Base-by-base conservation (phyloP, 1,140 invertebrate genomes). In the Pseudomyrmex pallidus region DNA sequence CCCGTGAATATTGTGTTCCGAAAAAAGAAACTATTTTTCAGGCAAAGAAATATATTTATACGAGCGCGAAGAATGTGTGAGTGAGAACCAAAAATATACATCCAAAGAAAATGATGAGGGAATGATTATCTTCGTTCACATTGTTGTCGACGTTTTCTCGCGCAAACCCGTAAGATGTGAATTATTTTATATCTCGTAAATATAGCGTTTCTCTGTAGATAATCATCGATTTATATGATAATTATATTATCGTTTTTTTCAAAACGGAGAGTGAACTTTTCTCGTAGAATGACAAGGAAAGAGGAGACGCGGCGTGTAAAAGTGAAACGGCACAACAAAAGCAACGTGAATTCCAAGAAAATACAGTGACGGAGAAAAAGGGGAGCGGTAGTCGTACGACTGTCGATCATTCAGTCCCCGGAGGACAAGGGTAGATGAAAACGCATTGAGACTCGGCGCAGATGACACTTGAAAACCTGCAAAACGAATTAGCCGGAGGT, bases 381-480 rank as follows among this genome's bases (percentile, higher is more conserved):
- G 61, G 77, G 74, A 80, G 57, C 48, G 82, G 67, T 77, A 59
- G 85, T 8, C 20, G 80, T 56, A 76, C 52, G 86, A 85, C 35
- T 62, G 57, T 87, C 88, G 72, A 76, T 82, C 48, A 85, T 66
- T 74, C 85, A 50, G 80, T 85, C 59, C 59, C 56, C 66, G 17
- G 25, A 77, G 61, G 64, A 72, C 64, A 70, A 78, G 35, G 35
- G 54, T 44, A 80, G 66, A 59, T 84, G 80, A 84, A 86, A 91
- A 88, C 87, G 87, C 85, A 88, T 91, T 74, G 77, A 83, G 76
- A 83, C 85, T 89, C 86, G 84, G 80, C 87, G 89, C 91, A 92
- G 90, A 90, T 92, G 90, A 92, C 90, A 90, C 62, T 74, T 59
- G 54, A 62, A 66, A 73, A 68, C 77, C 82, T 78, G 89, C 87